These are phyloP conservation scores for Synanceia verrucosa DNA, from an alignment of 2,797 vertebrate species.

Conservation along the genomic window DNA sequence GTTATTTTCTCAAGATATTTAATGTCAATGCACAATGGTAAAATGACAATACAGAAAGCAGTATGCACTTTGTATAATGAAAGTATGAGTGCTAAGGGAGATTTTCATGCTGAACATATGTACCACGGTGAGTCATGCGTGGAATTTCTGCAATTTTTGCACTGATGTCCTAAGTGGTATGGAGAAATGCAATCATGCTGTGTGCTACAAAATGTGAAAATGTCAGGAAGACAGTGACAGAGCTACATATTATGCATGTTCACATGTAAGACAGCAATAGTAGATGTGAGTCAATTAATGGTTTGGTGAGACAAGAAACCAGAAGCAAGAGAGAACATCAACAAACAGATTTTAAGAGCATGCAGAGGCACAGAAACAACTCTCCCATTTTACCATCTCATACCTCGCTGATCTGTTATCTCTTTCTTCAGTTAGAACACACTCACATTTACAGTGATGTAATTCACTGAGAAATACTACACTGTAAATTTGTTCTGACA, in stretches of 20 bases:
- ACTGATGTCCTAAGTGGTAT: not conserved
- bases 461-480: conserved; percentile 8
- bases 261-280: not conserved
- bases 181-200: conserved; percentile 36
- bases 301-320: conserved; percentile 41
- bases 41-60: not conserved
- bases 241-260: not conserved
- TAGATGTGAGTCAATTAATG: conserved; percentile 21
- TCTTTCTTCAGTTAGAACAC: not conserved
- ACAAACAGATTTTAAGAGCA: conserved; percentile 59
- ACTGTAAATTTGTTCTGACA: conserved; percentile 7
- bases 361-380: conserved; percentile 77
- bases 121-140: not conserved
- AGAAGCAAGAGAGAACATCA: conserved; percentile 10
- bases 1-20: not conserved
- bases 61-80: not conserved
- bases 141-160: not conserved
- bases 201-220: not conserved
- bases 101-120: not conserved
- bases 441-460: not conserved
- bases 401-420: not conserved
- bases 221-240: conserved; percentile 6
- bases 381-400: conserved; percentile 15
- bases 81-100: not conserved
- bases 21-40: not conserved